Conservation (phyloP, 1,140 invertebrate genomes). For the Apis florea region DNA sequence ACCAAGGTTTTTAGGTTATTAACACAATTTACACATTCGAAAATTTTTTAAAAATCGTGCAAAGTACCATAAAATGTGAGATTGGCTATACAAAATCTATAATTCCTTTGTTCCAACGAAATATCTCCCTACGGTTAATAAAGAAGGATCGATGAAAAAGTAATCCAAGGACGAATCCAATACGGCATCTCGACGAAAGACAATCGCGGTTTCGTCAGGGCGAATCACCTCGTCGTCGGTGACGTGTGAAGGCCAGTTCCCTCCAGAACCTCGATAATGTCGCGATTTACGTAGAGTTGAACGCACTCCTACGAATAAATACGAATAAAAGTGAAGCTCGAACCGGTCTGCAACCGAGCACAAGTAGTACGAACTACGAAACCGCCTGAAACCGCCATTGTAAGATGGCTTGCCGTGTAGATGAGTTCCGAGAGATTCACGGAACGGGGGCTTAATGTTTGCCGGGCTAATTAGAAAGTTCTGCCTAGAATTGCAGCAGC, state of each 20-base stretch:
- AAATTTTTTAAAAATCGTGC: too few relatives aligned
- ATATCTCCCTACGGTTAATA: not conserved
- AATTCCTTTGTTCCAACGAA: not conserved
- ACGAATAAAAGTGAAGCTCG: constrained; percentile 10
- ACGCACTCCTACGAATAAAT: constrained; percentile 12
- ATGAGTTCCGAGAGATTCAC: constrained; percentile 34
- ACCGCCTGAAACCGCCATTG: not conserved
- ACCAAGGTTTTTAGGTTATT: too few relatives aligned
- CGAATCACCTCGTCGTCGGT: constrained; percentile 5
- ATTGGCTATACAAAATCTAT: not conserved
- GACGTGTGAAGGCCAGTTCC: constrained; percentile 37
- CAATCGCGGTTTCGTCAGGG: constrained; percentile 26
- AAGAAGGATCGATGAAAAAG: not conserved
- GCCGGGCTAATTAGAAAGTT: constrained; percentile 53
- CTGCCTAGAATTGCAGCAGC: not conserved
- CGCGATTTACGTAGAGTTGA: not conserved
- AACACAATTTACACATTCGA: too few relatives aligned
- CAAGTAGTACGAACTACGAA: constrained; percentile 50
- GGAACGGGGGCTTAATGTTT: constrained; percentile 32
- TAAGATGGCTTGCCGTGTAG: not conserved
- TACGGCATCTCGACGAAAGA: not conserved
- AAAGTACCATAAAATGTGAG: too few relatives aligned
- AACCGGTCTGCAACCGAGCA: constrained; percentile 36
- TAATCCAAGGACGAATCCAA: not conserved
- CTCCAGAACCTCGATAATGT: constrained; percentile 10